Evolutionary conservation across 2,888 invertebrate species (phyloP).

Genomic region (Augiades crinisus): DNA sequence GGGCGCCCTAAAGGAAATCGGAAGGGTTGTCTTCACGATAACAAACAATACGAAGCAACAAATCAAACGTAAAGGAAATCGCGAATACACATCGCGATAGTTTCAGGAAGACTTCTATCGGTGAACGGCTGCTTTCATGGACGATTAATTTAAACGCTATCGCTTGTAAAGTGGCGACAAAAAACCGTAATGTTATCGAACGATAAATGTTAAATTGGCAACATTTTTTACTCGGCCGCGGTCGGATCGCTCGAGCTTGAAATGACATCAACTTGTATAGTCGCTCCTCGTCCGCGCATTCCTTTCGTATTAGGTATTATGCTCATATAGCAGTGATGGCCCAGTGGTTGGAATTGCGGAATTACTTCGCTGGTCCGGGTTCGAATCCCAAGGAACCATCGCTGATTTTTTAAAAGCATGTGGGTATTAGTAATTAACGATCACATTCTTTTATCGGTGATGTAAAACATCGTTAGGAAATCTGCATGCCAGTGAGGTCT

Average conservation of each 20-base stretch:
- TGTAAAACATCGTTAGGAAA: no score
- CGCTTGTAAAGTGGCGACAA: conserved; percentile 7
- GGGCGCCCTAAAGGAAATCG: conserved; percentile 1
- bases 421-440: no score
- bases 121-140: conserved; percentile 20
- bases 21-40: conserved; percentile 13
- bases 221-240: conserved; percentile 16
- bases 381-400: no score
- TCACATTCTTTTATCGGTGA: no score
- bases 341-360: no score
- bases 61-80: conserved; percentile 21
- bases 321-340: no score
- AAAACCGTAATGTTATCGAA: conserved; percentile 20
- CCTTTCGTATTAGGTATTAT: neutral
- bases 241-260: conserved; percentile 18
- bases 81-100: conserved; percentile 10
- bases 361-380: no score
- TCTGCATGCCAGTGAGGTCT: no score
- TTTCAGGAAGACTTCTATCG: conserved; percentile 20
- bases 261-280: conserved; percentile 23
- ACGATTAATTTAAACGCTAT: conserved; percentile 24
- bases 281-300: conserved; percentile 10
- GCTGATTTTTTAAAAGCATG: no score
- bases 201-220: conserved; percentile 26
- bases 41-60: conserved; percentile 1